Evolutionary conservation across 35 echinoderm and acorn worm genomes (phyloP).

Genomic region (Ophioderma brevispina): DNA sequence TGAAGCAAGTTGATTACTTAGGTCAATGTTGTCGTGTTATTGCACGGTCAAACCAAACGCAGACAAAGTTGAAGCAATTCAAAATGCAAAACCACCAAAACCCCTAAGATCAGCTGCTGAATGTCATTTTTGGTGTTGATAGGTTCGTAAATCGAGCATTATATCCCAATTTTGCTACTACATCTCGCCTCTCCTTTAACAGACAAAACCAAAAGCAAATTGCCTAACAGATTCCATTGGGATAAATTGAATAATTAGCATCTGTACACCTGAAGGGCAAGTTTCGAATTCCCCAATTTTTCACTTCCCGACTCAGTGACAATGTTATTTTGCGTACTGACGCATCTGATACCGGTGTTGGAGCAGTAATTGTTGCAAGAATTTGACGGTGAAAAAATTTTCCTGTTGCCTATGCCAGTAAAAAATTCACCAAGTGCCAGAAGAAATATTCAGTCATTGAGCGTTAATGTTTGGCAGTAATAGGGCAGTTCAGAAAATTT

Average conservation of each 20-base stretch:
- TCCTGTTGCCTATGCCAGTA: constrained; percentile 40
- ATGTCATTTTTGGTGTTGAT: constrained; percentile 45
- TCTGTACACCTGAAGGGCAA: constrained; percentile 41
- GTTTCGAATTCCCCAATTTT: constrained; percentile 48
- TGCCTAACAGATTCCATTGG: constrained; percentile 62
- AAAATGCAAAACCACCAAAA: constrained; percentile 32
- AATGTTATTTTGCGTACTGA: constrained; percentile 57
- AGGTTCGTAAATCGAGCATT: constrained; percentile 51
- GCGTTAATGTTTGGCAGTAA: constrained; percentile 1
- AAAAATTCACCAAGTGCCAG: constrained; percentile 19
- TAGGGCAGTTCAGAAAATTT: constrained; percentile 26
- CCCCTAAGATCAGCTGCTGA: constrained; percentile 41
- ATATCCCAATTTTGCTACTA: constrained; percentile 52
- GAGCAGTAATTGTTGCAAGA: constrained; percentile 51
- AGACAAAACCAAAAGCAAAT: constrained; percentile 51
- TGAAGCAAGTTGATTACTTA: constrained; percentile 48
- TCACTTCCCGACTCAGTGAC: constrained; percentile 26
- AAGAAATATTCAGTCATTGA: constrained; percentile 39
- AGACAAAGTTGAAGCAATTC: constrained; percentile 50
- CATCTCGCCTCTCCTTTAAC: constrained; percentile 64
- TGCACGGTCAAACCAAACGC: constrained; percentile 1
- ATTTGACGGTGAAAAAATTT: background rate
- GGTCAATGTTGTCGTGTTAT: constrained; percentile 53
- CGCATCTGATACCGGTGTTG: constrained; percentile 51
- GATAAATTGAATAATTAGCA: constrained; percentile 33